These are phyloP conservation scores for Tapera naevia DNA, from an alignment of 2,797 vertebrate genomes.

Conservation along the genomic window DNA sequence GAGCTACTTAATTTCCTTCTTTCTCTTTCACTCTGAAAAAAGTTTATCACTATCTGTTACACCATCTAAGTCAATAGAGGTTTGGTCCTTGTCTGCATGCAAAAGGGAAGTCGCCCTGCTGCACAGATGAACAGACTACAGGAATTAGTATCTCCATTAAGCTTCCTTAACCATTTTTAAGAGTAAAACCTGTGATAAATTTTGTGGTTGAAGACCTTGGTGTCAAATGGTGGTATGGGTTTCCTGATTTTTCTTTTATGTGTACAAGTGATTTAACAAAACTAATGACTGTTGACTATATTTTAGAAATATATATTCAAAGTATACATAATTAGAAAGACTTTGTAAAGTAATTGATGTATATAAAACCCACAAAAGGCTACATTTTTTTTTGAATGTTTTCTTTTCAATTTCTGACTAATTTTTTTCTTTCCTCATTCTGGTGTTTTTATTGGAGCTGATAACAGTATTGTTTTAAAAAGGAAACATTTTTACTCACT, in stretches of 20 bases:
- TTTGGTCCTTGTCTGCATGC: background rate
- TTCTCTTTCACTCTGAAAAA: background rate
- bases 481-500: background rate
- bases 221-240: background rate
- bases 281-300: background rate
- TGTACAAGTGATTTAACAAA: background rate
- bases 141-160: background rate
- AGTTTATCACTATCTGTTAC: background rate
- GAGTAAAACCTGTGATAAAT: background rate
- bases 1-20: background rate
- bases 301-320: background rate
- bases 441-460: background rate
- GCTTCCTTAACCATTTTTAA: slow-evolving; percentile 13
- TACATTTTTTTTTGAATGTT: background rate
- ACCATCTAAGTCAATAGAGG: background rate
- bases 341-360: background rate
- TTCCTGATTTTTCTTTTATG: background rate
- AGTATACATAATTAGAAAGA: background rate
- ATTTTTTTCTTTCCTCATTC: background rate
- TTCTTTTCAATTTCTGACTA: background rate
- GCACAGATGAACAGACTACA: background rate
- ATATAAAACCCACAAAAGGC: background rate
- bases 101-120: background rate
- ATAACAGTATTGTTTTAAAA: background rate
- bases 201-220: background rate